Percentiles rank a stretch among this genome's conserved stretches.
phyloP scores from a whole-genome alignment of 2,113 vertebrate species.

The Helogale parvula region DNA sequence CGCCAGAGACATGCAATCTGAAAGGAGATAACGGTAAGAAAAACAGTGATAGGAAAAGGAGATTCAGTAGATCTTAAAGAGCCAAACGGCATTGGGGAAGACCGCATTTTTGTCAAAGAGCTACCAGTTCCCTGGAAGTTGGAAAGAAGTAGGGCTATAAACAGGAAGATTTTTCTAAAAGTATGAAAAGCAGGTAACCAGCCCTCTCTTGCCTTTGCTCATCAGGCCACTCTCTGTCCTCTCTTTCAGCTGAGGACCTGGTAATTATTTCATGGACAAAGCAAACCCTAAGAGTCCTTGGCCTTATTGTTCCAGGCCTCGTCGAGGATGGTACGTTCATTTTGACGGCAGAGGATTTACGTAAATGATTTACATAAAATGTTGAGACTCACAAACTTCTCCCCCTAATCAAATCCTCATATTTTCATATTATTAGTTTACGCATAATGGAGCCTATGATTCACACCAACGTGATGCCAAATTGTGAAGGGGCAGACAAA shows the following conservation, averaged over 20 bases:
- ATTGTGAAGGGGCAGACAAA: fast-evolving
- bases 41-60: neutral
- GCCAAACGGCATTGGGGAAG: fast-evolving
- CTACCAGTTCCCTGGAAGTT: neutral
- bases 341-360: neutral
- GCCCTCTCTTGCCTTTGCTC: fast-evolving
- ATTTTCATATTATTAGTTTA: neutral
- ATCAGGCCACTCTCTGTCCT: fast-evolving
- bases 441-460: neutral
- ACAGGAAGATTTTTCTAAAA: neutral
- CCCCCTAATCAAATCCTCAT: neutral
- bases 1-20: neutral
- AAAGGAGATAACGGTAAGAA: neutral
- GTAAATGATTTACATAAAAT: neutral
- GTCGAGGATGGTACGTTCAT: fast-evolving
- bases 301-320: too few species aligned
- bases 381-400: neutral
- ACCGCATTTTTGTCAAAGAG: neutral
- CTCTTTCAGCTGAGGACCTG: neutral
- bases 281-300: too few species aligned
- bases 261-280: neutral
- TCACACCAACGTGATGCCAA: fast-evolving
- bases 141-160: fast-evolving
- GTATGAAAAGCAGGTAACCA: neutral
- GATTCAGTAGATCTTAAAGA: neutral